Base-by-base conservation (phyloP, 2,888 invertebrate species). In the Spilosoma lubricipeda region DNA sequence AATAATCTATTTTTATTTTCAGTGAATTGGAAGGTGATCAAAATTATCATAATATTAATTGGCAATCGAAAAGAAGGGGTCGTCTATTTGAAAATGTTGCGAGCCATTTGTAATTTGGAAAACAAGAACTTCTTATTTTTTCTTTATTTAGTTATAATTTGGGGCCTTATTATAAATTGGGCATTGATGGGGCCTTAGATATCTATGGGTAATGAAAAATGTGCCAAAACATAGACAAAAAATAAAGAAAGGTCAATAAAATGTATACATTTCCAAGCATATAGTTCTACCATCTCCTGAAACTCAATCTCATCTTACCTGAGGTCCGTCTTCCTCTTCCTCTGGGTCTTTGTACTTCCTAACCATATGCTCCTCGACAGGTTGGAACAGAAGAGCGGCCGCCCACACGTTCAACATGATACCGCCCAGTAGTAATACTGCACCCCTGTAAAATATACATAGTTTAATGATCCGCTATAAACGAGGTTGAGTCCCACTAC, bases 321-420 rank as follows among this genome's bases (percentile, higher is more conserved):
- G 94, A 0, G 93, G 93, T 0, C 85, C 85, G 0, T 95, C 94
- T 3, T 95, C 95, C 0, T 94, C 94, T n/a, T 95, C 95, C 23
- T 90, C 93, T 0, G 88, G 87, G 1, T 94, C 93, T 73, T 94
- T 94, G 76, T 94, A 96, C 74, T 97, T 97, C 86, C 96, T 96
- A 80, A 97, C 97, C 97, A 98, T 96, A 88, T 98, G 98, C 82
- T 97, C 97, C 80, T 98, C 97, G 0, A 98, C 98, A 0, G 98
- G 98, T 79, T 98, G 98, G 92, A 98, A 98, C 69, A 98, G 97
- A 23, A 98, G 90, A 5, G 98, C 98, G 0, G 98, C 98, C 18
- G 98, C 98, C 97, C 98, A 98, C 0, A 98, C 98, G 91, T 98
- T 98, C 69, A 98, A 92, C 85, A 98, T 98, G 27, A 98, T 94